Percentiles rank a stretch among this genome's conserved stretches.
These are phyloP conservation scores for Nudaria mundana DNA, from an alignment of 2,888 invertebrate species.

Conservation along the genomic window DNA sequence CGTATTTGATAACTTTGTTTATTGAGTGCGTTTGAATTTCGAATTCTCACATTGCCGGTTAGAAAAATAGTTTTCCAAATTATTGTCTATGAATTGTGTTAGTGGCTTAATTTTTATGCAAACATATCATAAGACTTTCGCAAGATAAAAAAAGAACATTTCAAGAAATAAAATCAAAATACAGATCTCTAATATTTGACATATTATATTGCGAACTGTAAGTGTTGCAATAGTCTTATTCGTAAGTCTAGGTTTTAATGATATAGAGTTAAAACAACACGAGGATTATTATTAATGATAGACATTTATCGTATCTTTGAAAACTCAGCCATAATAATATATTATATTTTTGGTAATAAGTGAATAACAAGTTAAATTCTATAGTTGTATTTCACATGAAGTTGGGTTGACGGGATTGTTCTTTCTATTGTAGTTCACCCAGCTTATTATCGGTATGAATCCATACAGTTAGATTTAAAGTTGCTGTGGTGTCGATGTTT, in stretches of 20 bases:
- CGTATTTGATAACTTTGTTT: too few species aligned
- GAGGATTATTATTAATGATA: slow-evolving; percentile 66
- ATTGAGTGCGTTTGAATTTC: too few species aligned
- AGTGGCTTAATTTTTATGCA: slow-evolving; percentile 18
- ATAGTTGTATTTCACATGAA: slow-evolving; percentile 49
- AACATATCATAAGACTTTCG: slow-evolving; percentile 37
- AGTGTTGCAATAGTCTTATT: slow-evolving; percentile 74
- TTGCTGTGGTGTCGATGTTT: slow-evolving; percentile 48
- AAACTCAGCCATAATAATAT: slow-evolving; percentile 80
- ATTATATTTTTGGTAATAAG: slow-evolving; percentile 75
- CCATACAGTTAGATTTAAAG: slow-evolving; percentile 38
- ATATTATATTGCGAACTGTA: slow-evolving; percentile 71
- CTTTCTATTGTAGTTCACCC: slow-evolving; percentile 44
- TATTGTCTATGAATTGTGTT: slow-evolving; percentile 12
- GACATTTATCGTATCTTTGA: slow-evolving; percentile 71
- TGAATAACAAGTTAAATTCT: slow-evolving; percentile 56
- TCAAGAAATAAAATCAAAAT: slow-evolving; percentile 40
- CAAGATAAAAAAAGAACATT: slow-evolving; percentile 54
- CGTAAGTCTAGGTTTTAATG: slow-evolving; percentile 63
- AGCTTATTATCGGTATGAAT: slow-evolving; percentile 36
- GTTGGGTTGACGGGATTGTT: slow-evolving; percentile 51
- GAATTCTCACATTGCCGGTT: slow-evolving; percentile 11
- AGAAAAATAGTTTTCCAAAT: slow-evolving; percentile 14
- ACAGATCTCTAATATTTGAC: slow-evolving; percentile 71
- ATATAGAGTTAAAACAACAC: slow-evolving; percentile 60